Evolutionary conservation across 2,888 invertebrate species (phyloP).

Genomic region (Luperina testacea): DNA sequence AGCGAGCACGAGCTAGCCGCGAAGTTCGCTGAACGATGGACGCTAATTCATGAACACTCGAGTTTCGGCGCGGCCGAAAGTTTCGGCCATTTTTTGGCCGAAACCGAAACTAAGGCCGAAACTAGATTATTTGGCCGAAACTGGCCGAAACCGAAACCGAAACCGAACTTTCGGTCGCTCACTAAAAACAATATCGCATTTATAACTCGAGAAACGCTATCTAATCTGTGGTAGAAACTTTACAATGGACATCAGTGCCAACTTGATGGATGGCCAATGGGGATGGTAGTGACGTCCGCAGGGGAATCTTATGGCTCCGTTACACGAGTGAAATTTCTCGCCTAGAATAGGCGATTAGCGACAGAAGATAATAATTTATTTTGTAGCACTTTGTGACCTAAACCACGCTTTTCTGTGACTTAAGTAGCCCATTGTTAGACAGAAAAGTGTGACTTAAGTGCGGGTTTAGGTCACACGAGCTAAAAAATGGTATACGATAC

Average conservation of each 20-base stretch:
- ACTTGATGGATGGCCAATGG: slow-evolving; percentile 75
- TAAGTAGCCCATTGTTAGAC: background rate
- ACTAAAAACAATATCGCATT: slow-evolving; percentile 60
- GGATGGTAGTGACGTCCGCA: slow-evolving; percentile 69
- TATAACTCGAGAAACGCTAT: slow-evolving; percentile 67
- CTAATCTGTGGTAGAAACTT: slow-evolving; percentile 70
- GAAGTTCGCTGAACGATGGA: too few relatives aligned
- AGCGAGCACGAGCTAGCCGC: too few relatives aligned
- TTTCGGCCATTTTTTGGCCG: too few relatives aligned
- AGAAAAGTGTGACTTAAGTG: background rate
- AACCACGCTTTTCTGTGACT: background rate
- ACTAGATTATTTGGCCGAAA: too few relatives aligned
- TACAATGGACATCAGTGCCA: slow-evolving; percentile 68
- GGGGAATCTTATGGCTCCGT: slow-evolving; percentile 55
- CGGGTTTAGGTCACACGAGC: background rate
- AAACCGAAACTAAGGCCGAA: too few relatives aligned
- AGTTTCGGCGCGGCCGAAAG: too few relatives aligned
- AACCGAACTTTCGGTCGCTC: too few relatives aligned
- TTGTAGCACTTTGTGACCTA: background rate
- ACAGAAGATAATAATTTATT: background rate
- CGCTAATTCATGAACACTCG: too few relatives aligned
- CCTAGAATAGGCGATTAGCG: background rate
- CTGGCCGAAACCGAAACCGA: too few relatives aligned
- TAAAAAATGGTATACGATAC: background rate
- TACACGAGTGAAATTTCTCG: slow-evolving; percentile 15